Conservation (phyloP, 2,113 vertebrate species). For the Clarias magur region DNA sequence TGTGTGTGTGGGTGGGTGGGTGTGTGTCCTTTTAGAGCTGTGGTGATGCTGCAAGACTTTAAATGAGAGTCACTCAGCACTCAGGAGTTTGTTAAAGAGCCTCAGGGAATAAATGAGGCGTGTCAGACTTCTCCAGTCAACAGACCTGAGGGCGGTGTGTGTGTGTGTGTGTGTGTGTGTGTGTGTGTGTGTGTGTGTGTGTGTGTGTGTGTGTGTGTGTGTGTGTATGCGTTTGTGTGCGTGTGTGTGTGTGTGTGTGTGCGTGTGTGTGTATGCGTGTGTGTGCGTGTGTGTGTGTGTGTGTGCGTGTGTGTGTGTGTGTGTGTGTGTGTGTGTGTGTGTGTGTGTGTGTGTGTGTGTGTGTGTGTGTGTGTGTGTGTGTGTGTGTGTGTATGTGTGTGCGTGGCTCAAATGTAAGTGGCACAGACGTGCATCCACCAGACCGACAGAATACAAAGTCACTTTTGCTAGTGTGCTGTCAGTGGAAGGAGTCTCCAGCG, state of each 20-base stretch:
- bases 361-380: neutral
- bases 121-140: conserved; percentile 2
- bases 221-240: too few relatives aligned
- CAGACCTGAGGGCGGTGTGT: neutral
- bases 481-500: too few relatives aligned
- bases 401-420: neutral
- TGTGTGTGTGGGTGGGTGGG: neutral
- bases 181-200: neutral
- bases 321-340: neutral
- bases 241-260: neutral
- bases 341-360: conserved; percentile 11
- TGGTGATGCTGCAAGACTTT: conserved; percentile 18
- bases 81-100: conserved; percentile 15
- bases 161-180: conserved; percentile 2
- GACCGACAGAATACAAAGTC: too few relatives aligned
- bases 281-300: neutral
- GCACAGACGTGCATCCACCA: too few relatives aligned
- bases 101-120: conserved; percentile 7
- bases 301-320: conserved; percentile 7
- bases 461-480: too few relatives aligned
- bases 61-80: neutral
- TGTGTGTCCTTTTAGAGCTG: neutral
- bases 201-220: conserved; percentile 13
- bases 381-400: neutral
- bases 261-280: conserved; percentile 2